Evolutionary conservation across 1,140 invertebrate genomes (phyloP).

Genomic region (Drusus annulatus): DNA sequence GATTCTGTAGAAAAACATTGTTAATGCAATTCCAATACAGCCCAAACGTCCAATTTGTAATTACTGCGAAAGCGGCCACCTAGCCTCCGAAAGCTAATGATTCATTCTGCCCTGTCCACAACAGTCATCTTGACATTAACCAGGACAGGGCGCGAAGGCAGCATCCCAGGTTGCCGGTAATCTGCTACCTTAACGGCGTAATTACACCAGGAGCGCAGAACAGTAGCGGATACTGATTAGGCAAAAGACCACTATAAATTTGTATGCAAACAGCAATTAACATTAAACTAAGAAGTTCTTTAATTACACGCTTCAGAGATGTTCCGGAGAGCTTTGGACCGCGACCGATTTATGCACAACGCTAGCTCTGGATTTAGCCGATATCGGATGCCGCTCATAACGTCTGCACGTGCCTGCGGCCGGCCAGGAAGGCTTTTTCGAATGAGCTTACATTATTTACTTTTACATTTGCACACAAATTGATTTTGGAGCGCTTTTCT

Average conservation of each 20-base stretch:
- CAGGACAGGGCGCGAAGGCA: not conserved
- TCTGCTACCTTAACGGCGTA: slow-evolving; percentile 25
- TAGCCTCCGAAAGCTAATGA: too few relatives aligned
- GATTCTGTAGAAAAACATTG: too few relatives aligned
- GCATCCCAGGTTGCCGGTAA: not conserved
- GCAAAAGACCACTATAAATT: slow-evolving; percentile 17
- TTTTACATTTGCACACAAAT: too few relatives aligned
- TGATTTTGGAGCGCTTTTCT: too few relatives aligned
- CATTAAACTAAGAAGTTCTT: slow-evolving; percentile 55
- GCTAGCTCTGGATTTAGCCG: slow-evolving; percentile 25
- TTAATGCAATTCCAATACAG: too few relatives aligned
- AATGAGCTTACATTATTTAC: too few relatives aligned
- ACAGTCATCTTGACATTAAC: not conserved
- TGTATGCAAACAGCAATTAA: slow-evolving; percentile 46
- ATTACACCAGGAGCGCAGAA: slow-evolving; percentile 2
- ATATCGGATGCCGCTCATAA: slow-evolving; percentile 9
- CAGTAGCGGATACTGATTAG: slow-evolving; percentile 23
- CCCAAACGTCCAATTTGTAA: too few relatives aligned
- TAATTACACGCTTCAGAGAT: slow-evolving; percentile 55
- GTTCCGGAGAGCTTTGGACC: slow-evolving; percentile 33
- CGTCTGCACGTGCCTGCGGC: not conserved
- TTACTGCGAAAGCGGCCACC: too few relatives aligned
- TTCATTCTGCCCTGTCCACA: too few relatives aligned
- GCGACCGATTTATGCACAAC: slow-evolving; percentile 49
- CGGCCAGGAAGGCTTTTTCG: too few relatives aligned